These are phyloP conservation scores for Venturia canescens DNA, from an alignment of 1,140 invertebrate genomes.

Conservation along the genomic window DNA sequence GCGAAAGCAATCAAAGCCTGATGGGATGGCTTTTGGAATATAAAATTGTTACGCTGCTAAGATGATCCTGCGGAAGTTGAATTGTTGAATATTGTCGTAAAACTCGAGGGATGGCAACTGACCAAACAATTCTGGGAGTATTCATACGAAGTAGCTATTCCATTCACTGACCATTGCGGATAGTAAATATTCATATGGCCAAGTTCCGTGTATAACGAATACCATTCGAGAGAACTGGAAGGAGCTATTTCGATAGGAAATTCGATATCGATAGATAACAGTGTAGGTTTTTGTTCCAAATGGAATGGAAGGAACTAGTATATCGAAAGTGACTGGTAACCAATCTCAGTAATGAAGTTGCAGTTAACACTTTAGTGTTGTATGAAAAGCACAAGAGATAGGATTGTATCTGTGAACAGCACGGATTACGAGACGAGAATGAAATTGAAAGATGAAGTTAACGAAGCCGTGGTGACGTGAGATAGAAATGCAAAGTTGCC, in stretches of 20 bases:
- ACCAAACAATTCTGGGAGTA: neutral
- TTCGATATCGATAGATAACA: too few species aligned
- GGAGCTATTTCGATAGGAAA: neutral
- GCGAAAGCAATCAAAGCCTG: neutral
- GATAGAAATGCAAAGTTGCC: constrained; percentile 25
- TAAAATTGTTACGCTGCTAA: neutral
- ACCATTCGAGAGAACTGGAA: neutral
- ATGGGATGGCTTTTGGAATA: neutral
- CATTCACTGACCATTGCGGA: neutral
- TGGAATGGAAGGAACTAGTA: neutral
- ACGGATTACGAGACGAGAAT: neutral
- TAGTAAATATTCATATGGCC: neutral
- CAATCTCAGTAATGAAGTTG: neutral
- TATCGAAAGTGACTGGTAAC: neutral
- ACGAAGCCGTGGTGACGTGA: neutral
- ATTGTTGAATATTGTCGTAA: neutral
- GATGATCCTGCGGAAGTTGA: neutral
- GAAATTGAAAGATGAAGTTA: constrained; percentile 20
- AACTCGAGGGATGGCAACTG: neutral
- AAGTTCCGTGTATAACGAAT: neutral
- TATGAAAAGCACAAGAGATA: neutral
- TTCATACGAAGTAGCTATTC: neutral
- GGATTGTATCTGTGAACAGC: neutral
- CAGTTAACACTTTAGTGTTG: neutral
- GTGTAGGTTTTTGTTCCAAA: neutral